Conservation (phyloP, 2,797 vertebrate genomes). For the Epinephelus malabaricus region DNA sequence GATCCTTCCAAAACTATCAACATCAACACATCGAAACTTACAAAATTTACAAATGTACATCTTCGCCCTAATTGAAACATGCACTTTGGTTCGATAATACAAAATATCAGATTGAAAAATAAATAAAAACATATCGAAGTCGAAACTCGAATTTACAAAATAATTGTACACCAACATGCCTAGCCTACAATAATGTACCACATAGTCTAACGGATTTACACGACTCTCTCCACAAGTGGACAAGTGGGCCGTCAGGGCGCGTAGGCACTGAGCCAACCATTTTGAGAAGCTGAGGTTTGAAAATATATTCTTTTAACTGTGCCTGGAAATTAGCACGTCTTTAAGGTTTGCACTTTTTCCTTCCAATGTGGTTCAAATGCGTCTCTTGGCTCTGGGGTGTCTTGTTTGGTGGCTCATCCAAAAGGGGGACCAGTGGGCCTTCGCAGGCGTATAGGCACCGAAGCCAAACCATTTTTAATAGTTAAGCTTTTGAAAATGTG, state of each 20-base stretch:
- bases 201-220: conserved; percentile 71
- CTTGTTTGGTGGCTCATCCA: conserved; percentile 64
- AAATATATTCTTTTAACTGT: conserved; percentile 73
- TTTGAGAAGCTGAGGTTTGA: conserved; percentile 67
- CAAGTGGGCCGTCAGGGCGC: conserved; percentile 64
- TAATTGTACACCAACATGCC: conserved; percentile 80
- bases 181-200: conserved; percentile 70
- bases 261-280: conserved; percentile 68
- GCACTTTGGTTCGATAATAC: conserved; percentile 90
- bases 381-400: conserved; percentile 63
- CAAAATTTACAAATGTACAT: conserved; percentile 88
- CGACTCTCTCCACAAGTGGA: conserved; percentile 73
- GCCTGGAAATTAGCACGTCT: conserved; percentile 67
- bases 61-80: conserved; percentile 79
- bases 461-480: conserved; percentile 63
- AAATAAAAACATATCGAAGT: conserved; percentile 84
- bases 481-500: conserved; percentile 42
- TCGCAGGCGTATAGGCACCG: conserved; percentile 66
- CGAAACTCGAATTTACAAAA: conserved; percentile 83
- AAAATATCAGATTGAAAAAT: conserved; percentile 85
- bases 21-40: conserved; percentile 84
- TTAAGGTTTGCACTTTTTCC: conserved; percentile 59
- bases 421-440: conserved; percentile 52
- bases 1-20: conserved; percentile 82
- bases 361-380: conserved; percentile 52